A percentile compares a stretch with the other conserved stretches of the same genome.
Conservation (phyloP, 2,113 vertebrate genomes). For the Sus scrofa region T2T-Sscrofa CM000813.6:35554001-35554500, state of each 20-base stretch:
- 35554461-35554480: background rate
- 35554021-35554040: slow-evolving; percentile 54
- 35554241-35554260: slow-evolving; percentile 61
- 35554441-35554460: slow-evolving; percentile 26
- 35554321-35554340: slow-evolving; percentile 54
- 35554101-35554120: slow-evolving; percentile 83
- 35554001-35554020: slow-evolving; percentile 73
- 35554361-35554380: slow-evolving; percentile 53
- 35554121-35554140: slow-evolving; percentile 77
- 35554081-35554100: slow-evolving; percentile 83
- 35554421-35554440: slow-evolving; percentile 10
- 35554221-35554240: slow-evolving; percentile 75
- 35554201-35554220: slow-evolving; percentile 73
- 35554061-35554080: slow-evolving; percentile 57
- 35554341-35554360: slow-evolving; percentile 58
- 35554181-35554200: slow-evolving; percentile 78
- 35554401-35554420: background rate
- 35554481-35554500: background rate
- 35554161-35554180: slow-evolving; percentile 74
- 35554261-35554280: slow-evolving; percentile 67
- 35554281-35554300: background rate
- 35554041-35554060: background rate
- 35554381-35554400: slow-evolving; percentile 46
- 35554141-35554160: slow-evolving; percentile 82
- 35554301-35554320: background rate